A percentile compares a stretch with the other conserved stretches of the same genome.
Conservation (phyloP, 2,113 vertebrate species). For the Taxidea taxus region DNA sequence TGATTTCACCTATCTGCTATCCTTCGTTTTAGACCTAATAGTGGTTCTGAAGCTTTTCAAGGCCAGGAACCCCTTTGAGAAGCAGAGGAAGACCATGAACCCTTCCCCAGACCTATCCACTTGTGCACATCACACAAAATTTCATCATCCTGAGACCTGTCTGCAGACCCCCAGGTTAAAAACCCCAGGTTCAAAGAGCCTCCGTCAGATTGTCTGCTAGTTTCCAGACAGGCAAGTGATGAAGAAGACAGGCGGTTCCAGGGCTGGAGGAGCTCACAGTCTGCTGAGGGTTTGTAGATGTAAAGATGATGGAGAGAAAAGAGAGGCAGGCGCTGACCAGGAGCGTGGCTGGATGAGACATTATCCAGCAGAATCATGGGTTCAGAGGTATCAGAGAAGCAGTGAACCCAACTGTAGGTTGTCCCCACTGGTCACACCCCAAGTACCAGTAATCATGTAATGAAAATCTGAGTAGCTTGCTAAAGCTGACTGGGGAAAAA, state of each 20-base stretch:
- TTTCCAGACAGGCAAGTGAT: not conserved
- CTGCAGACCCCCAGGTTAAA: not conserved
- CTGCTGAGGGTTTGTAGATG: not conserved
- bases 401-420: not conserved
- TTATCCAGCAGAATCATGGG: not conserved
- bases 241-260: not conserved
- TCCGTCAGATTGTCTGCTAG: not conserved
- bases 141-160: not conserved
- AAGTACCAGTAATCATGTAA: not conserved
- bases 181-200: not conserved
- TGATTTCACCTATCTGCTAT: not conserved
- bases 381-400: not conserved
- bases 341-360: not conserved
- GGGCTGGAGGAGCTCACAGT: not conserved
- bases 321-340: not conserved
- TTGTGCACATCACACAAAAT: not conserved
- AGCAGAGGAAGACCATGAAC: not conserved
- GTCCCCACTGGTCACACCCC: not conserved
- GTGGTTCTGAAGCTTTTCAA: conserved; percentile 14
- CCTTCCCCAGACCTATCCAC: not conserved
- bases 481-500: not conserved
- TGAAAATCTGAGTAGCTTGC: not conserved
- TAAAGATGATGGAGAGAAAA: not conserved
- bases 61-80: not conserved
- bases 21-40: not conserved